Percentiles rank a stretch among this genome's conserved stretches.
phyloP scores from a whole-genome alignment of 1,140 invertebrate species.

The Euschistus heros region DNA sequence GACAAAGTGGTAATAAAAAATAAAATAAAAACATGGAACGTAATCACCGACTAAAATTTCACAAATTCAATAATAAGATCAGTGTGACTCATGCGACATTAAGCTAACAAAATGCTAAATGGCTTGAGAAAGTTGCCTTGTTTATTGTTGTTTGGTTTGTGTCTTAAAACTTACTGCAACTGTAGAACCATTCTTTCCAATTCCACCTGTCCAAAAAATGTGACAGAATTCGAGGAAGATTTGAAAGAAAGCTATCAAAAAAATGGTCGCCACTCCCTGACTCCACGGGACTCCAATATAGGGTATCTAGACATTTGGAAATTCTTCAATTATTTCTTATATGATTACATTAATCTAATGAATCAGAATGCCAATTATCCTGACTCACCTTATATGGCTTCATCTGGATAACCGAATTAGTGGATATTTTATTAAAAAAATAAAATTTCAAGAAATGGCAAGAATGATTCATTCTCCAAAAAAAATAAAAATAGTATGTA shows the following conservation, averaged over 20 bases:
- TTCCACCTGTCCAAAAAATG: slow-evolving; percentile 65
- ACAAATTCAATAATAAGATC: not conserved
- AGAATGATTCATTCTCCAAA: no score
- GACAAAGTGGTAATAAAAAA: slow-evolving; percentile 11
- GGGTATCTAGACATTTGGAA: slow-evolving; percentile 25
- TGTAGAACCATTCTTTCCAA: slow-evolving; percentile 88
- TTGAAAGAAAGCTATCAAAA: slow-evolving; percentile 51
- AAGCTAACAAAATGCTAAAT: slow-evolving; percentile 1
- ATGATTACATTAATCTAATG: no score
- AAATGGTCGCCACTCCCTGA: slow-evolving; percentile 46
- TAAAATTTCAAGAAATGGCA: no score
- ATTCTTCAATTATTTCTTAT: slow-evolving; percentile 5
- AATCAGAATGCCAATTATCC: no score
- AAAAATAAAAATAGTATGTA: no score
- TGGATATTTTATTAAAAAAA: no score
- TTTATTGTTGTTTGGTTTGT: not conserved
- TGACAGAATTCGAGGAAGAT: slow-evolving; percentile 53
- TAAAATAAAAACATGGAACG: no score
- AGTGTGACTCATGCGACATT: slow-evolving; percentile 2
- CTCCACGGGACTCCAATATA: slow-evolving; percentile 32
- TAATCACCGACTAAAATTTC: not conserved
- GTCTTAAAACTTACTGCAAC: slow-evolving; percentile 70
- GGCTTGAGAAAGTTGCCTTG: not conserved
- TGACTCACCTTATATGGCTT: no score
- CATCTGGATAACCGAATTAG: no score